Evolutionary conservation across 1,140 invertebrate genomes (phyloP).

Genomic region (Cotesia typhae): DNA sequence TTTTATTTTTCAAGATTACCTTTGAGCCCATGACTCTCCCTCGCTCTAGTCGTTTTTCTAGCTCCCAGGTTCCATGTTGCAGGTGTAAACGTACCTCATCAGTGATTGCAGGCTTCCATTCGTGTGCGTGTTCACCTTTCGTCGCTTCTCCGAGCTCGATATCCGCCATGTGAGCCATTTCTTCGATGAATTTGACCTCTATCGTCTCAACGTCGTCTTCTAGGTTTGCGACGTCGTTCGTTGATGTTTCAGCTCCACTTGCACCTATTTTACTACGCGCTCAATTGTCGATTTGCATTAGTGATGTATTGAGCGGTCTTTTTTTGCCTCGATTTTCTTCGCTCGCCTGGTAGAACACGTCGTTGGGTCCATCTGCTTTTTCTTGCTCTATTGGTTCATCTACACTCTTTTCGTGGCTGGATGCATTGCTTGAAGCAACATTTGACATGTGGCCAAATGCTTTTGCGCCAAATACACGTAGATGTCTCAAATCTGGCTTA

Average conservation of each 20-base stretch:
- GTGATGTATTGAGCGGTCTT: too few species aligned
- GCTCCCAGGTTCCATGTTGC: constrained; percentile 4
- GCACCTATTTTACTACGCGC: too few species aligned
- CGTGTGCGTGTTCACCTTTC: not conserved
- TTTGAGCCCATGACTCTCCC: not conserved
- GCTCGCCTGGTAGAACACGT: too few species aligned
- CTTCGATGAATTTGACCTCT: not conserved
- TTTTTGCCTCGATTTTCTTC: too few species aligned
- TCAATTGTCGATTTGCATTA: too few species aligned
- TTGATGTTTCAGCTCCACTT: too few species aligned
- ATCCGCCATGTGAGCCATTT: not conserved
- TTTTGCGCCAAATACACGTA: constrained; percentile 51
- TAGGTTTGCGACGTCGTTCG: not conserved
- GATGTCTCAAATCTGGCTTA: constrained; percentile 49
- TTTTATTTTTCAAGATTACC: not conserved
- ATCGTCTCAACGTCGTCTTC: not conserved
- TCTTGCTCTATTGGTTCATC: too few species aligned
- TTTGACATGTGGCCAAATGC: constrained; percentile 17
- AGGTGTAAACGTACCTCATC: not conserved
- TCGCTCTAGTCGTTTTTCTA: not conserved
- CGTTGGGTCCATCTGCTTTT: too few species aligned
- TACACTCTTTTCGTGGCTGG: too few species aligned
- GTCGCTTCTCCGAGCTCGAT: not conserved
- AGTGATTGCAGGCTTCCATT: not conserved
- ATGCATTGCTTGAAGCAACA: too few species aligned